These are phyloP conservation scores for Mercenaria mercenaria DNA, from an alignment of 1,140 invertebrate species.

Conservation along the genomic window DNA sequence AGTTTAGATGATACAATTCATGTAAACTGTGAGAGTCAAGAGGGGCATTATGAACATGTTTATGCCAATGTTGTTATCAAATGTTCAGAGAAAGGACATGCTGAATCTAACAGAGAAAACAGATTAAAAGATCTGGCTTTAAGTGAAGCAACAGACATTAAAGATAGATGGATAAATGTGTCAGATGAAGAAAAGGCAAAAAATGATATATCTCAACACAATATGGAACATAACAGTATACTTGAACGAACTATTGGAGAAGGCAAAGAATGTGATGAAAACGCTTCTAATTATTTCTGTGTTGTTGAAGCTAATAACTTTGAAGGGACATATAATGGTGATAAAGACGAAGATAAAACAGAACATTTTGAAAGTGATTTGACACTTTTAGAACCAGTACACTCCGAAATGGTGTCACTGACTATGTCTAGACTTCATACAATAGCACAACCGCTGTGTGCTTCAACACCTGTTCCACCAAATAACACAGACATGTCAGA, in stretches of 20 bases:
- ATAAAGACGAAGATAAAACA: not conserved
- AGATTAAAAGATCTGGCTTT: not conserved
- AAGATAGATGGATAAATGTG: not conserved
- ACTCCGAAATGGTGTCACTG: not conserved
- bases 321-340: not conserved
- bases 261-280: slow-evolving; percentile 4
- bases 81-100: not conserved
- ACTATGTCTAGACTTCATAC: not conserved
- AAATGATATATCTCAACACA: not conserved
- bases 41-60: not conserved
- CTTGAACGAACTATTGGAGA: not conserved
- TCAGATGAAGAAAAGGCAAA: slow-evolving; percentile 4
- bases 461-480: slow-evolving; percentile 19
- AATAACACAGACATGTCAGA: not conserved
- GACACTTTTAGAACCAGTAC: not conserved
- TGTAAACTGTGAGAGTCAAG: not conserved
- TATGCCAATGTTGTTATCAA: slow-evolving; percentile 35
- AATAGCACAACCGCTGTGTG: slow-evolving; percentile 38
- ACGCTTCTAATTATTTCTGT: not conserved
- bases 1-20: not conserved
- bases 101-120: not conserved
- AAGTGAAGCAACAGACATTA: not conserved
- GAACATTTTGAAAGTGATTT: not conserved
- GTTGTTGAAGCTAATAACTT: not conserved
- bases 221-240: not conserved